Evolutionary conservation across 2,113 vertebrate genomes (phyloP).

Genomic region (Sebastes fasciatus): DNA sequence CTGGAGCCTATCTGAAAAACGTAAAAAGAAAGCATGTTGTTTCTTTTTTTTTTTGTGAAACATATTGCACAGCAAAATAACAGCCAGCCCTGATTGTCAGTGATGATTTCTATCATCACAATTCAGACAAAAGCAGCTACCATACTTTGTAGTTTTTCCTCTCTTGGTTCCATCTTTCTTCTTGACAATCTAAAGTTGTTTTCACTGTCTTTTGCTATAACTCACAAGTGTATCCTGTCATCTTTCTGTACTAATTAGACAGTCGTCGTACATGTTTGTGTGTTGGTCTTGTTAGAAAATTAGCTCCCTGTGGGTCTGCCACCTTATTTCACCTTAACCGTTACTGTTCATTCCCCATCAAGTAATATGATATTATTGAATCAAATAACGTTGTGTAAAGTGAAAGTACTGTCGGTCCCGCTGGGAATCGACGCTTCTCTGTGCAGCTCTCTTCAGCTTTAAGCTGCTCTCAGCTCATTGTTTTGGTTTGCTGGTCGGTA

Average conservation of each 20-base stretch:
- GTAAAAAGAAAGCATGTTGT: too few relatives aligned
- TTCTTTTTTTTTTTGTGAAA: neutral
- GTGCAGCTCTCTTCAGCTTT: slow-evolving; percentile 31
- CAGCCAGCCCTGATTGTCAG: neutral
- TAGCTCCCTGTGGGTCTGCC: neutral
- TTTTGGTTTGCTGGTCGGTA: slow-evolving; percentile 65
- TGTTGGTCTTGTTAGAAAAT: neutral
- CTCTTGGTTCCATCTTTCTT: neutral
- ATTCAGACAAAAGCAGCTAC: neutral
- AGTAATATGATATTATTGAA: slow-evolving; percentile 4
- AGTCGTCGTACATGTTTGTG: neutral
- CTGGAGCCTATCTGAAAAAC: neutral
- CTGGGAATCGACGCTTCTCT: slow-evolving; percentile 30
- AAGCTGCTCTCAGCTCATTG: slow-evolving; percentile 52
- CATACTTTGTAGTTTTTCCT: neutral
- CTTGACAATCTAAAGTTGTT: neutral
- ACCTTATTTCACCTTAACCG: neutral
- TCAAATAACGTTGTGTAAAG: neutral
- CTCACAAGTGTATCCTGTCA: neutral
- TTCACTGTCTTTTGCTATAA: neutral
- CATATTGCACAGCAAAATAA: neutral
- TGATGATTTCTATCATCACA: neutral
- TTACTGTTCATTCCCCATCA: slow-evolving; percentile 1
- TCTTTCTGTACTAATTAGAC: neutral
- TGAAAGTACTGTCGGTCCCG: neutral